Conservation (phyloP, 2,113 vertebrate genomes). For the Varanus salvator region DNA sequence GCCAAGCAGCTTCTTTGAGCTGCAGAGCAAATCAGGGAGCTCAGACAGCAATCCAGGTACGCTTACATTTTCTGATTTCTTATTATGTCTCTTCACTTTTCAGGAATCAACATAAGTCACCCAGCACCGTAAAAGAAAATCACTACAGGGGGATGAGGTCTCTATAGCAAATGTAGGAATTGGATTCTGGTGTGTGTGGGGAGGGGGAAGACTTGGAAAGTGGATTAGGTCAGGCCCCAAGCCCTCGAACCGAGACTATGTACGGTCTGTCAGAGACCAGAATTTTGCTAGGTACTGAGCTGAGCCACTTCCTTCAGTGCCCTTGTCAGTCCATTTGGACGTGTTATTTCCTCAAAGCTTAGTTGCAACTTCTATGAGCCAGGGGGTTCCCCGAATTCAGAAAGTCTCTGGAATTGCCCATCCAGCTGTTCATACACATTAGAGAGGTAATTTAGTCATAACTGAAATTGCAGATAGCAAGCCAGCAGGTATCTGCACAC, state of each 20-base stretch:
- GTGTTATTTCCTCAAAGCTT: accelerated
- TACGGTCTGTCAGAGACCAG: too few relatives aligned
- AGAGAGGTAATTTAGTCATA: background rate
- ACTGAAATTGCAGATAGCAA: background rate
- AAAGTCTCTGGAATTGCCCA: background rate
- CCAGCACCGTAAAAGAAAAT: background rate
- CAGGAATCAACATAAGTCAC: too few relatives aligned
- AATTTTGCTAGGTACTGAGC: background rate
- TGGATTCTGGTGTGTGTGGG: background rate
- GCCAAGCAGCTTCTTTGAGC: background rate
- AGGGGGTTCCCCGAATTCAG: background rate
- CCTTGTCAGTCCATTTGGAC: background rate
- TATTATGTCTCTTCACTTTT: background rate
- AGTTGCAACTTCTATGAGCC: background rate
- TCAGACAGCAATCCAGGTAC: background rate
- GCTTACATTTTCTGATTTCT: too few relatives aligned
- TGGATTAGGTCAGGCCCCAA: background rate
- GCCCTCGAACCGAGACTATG: background rate
- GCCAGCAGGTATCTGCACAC: background rate
- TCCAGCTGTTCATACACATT: background rate
- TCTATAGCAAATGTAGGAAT: background rate
- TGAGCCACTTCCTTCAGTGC: background rate
- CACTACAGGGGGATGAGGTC: too few relatives aligned
- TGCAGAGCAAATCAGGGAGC: background rate
- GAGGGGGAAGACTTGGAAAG: background rate